A percentile compares a stretch with the other conserved stretches of the same genome.
Evolutionary conservation across 1,140 invertebrate species (phyloP).

Genomic region (Probaryconus sp.): DNA sequence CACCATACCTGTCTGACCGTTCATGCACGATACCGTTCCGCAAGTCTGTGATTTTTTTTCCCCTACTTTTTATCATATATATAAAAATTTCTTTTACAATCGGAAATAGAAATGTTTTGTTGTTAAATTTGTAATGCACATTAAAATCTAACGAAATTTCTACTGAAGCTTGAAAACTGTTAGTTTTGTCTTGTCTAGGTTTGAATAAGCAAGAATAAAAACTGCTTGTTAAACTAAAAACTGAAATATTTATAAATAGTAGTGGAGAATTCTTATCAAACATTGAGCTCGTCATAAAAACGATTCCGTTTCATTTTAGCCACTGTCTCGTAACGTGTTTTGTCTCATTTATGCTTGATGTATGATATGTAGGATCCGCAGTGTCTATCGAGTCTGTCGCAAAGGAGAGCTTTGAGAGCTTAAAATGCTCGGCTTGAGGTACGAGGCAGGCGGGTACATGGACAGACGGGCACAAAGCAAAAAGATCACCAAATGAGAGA

Average conservation of each 20-base stretch:
- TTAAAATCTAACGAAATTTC: too few species aligned
- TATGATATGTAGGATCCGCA: conserved; percentile 51
- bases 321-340: conserved; percentile 53
- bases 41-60: conserved; percentile 54
- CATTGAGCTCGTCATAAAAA: conserved; percentile 37
- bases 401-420: conserved; percentile 71
- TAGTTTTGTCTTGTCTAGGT: too few species aligned
- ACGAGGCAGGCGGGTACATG: conserved; percentile 57
- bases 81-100: too few species aligned
- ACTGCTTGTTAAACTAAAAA: conserved; percentile 10
- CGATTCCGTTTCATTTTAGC: conserved; percentile 37
- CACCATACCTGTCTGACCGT: conserved; percentile 67
- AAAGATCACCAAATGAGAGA: conserved; percentile 71
- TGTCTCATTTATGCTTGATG: conserved; percentile 57
- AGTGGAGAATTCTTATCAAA: conserved; percentile 50
- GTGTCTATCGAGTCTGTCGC: conserved; percentile 61
- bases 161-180: too few species aligned
- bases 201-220: conserved; percentile 9
- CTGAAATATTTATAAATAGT: conserved; percentile 19
- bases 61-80: too few species aligned
- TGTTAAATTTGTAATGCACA: too few species aligned
- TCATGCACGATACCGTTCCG: conserved; percentile 62
- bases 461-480: conserved; percentile 67
- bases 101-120: too few species aligned
- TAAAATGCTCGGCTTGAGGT: conserved; percentile 67